Base-by-base conservation (phyloP, 2,888 invertebrate genomes). In the Nomada lathburiana region DNA sequence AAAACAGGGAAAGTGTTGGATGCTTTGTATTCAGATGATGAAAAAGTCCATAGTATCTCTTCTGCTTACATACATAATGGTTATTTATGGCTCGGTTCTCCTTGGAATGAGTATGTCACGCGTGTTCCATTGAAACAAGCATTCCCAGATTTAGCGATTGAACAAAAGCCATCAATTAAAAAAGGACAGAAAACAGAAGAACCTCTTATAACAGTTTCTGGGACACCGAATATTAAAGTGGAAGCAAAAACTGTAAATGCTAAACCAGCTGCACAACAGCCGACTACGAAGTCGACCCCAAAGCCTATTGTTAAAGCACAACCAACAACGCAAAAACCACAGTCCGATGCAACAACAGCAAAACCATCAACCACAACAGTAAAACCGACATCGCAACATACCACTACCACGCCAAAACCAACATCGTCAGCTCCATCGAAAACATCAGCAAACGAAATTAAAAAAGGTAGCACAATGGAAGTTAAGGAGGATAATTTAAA, bases 1-100 rank as follows among this genome's bases (percentile, higher is more conserved):
- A 96, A 96, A 95, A 95, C 95, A 87, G 98, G 98, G 26, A 96
- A 96, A 80, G 95, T 98, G 82, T 91, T 97, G 7, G 96, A 96
- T 42, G 95, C 96, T 7, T 95, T 97, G 83, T 96, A 96, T 90
- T 95, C 95, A 60, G 95, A 95, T 0, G 96, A 97, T 89, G 94
- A 94, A 53, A 94, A 95, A 29, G 89, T 96, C 1, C 73, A 84
- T 0, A 91, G 92, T 13, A 94, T 97, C 26, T 96, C 96, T 87
- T 97, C 97, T 89, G 96, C 96, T 2, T 94, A 96, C 81, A 95
- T 97, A 64, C 95, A 95, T 90, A 95, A 96, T 69, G 95, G 96
- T 86, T 95, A 95, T 87, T 93, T 97, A 18, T 96, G 96, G 90
- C 93, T 96, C 50, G 97, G 97, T 26, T 96, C 95, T 20, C 97